These are phyloP conservation scores for Coracopsis vasa DNA, from an alignment of 2,113 vertebrate genomes.

Conservation along the genomic window DNA sequence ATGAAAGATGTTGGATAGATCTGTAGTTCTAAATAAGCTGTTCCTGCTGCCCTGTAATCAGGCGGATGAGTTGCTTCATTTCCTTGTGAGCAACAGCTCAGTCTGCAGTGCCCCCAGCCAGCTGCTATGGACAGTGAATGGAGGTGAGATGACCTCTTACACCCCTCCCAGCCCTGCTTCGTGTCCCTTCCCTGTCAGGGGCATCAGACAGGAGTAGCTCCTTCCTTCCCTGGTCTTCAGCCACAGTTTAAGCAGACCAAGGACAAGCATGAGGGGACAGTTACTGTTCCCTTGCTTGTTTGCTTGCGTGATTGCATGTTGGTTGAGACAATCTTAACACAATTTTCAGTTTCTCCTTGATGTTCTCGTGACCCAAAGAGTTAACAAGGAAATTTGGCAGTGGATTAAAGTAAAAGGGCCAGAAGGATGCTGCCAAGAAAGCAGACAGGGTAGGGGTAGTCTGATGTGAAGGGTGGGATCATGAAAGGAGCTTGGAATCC, in stretches of 20 bases:
- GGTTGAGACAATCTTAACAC: not conserved
- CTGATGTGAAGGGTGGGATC: not conserved
- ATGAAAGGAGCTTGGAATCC: not conserved
- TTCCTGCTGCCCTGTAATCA: not conserved
- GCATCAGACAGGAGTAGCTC: not conserved
- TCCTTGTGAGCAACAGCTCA: not conserved
- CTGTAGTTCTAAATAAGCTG: not conserved
- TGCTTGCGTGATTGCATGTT: not conserved
- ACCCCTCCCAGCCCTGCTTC: not conserved
- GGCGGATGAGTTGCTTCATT: not conserved
- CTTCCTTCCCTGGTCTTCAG: not conserved
- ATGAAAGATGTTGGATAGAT: not conserved
- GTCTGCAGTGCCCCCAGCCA: not conserved
- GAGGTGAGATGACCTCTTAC: not conserved
- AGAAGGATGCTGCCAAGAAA: not conserved
- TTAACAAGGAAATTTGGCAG: not conserved
- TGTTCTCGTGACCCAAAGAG: not conserved
- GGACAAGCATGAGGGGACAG: not conserved
- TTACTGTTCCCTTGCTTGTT: not conserved
- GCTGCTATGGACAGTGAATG: not conserved
- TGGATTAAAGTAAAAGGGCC: not conserved
- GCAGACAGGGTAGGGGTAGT: not conserved
- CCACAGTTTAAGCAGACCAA: not conserved
- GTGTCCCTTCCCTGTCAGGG: not conserved
- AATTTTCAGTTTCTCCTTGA: not conserved